A percentile compares a stretch with the other conserved stretches of the same genome.
Evolutionary conservation across 2,888 invertebrate species (phyloP).

Genomic region (Coremacera marginata): DNA sequence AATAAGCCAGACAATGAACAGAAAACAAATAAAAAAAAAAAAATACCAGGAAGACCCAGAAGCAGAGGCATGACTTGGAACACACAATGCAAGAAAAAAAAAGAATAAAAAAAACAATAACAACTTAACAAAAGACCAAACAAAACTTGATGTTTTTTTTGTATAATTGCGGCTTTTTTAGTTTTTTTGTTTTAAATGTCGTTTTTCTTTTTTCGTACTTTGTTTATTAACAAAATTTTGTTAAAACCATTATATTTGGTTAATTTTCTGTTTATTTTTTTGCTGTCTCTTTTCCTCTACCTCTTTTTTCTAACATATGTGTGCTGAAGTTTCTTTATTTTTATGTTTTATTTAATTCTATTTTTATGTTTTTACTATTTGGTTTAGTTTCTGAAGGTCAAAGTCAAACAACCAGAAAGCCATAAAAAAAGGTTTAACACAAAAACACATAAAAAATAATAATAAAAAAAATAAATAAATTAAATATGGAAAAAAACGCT

Average conservation of each 20-base stretch:
- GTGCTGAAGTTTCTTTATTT: constrained; percentile 9
- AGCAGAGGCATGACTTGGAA: neutral
- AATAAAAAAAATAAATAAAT: neutral
- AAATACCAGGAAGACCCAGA: neutral
- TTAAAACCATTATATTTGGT: neutral
- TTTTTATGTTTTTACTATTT: constrained; percentile 9
- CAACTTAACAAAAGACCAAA: neutral
- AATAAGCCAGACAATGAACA: neutral
- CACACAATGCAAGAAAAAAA: neutral
- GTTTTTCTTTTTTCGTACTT: neutral
- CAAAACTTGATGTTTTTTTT: neutral
- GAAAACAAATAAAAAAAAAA: neutral
- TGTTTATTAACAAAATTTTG: constrained; percentile 10
- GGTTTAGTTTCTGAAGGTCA: constrained; percentile 1
- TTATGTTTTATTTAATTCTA: neutral
- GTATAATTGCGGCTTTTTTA: neutral
- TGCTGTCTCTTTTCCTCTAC: neutral
- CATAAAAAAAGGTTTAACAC: constrained; percentile 5
- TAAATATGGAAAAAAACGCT: neutral
- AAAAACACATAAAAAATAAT: neutral
- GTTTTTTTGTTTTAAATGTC: neutral
- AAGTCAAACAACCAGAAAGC: neutral
- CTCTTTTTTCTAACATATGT: constrained; percentile 1
- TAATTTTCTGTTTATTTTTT: constrained; percentile 14
- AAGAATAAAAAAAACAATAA: neutral